Percentiles rank a stretch among this genome's conserved stretches.
These are phyloP conservation scores for Centropus unirufus DNA, from an alignment of 2,113 vertebrate species.

Conservation along the genomic window DNA sequence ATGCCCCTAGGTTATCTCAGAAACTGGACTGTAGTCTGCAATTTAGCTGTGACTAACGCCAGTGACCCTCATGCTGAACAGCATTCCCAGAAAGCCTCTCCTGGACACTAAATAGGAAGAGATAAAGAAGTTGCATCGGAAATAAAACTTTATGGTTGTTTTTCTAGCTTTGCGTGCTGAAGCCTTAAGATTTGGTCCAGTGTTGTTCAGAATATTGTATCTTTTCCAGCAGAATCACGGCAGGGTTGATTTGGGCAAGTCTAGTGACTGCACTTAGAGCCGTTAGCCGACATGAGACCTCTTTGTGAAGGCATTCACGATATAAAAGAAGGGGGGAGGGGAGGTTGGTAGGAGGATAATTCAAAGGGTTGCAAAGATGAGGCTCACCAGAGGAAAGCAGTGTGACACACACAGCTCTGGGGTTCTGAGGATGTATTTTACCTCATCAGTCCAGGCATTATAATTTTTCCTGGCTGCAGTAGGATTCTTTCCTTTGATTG, in stretches of 20 bases:
- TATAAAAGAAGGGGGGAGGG: neutral
- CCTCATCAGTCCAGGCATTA: neutral
- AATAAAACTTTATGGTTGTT: neutral
- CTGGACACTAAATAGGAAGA: neutral
- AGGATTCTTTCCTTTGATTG: neutral
- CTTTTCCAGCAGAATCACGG: neutral
- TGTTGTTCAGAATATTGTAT: neutral
- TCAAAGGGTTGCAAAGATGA: slow-evolving; percentile 10
- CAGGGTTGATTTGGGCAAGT: neutral
- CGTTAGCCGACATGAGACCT: neutral
- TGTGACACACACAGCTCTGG: neutral
- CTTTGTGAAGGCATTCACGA: neutral
- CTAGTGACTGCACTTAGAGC: neutral
- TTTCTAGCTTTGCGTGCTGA: neutral
- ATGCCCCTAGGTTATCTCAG: neutral
- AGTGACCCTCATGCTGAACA: neutral
- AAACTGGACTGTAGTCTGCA: neutral
- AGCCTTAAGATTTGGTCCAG: neutral
- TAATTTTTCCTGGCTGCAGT: neutral
- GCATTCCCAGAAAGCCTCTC: neutral
- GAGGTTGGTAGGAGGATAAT: neutral
- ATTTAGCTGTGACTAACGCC: neutral
- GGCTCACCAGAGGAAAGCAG: neutral
- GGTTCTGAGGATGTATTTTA: neutral
- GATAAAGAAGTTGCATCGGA: neutral